Evolutionary conservation across 2,797 vertebrate genomes (phyloP), one percentile per base, ranked within the genome.

Genomic region (Melanotaenia maccullochi): DNA sequence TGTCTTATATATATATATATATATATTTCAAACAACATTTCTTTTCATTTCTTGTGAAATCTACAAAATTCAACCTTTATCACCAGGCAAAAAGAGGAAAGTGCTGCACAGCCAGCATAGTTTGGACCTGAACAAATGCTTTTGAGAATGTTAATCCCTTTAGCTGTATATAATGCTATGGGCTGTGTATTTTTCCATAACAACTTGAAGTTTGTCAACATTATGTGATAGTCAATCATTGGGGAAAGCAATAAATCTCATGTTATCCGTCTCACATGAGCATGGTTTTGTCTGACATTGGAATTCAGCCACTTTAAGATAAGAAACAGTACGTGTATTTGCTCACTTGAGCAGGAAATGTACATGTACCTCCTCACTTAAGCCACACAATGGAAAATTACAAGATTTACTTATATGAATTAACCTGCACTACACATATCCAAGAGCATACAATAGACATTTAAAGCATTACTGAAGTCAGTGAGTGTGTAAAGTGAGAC

Each of bases 91-190:
- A 6, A 8, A 14, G 20, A 79, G 9, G 14, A 9, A 22, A 32
- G 74, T 1, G 44, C 22, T 60, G 22, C 22, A 44, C 14, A 58
- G 18, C 1, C 0, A 59, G 16, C 22, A 59, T 52, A 51, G 0
- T 24, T 38, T 30, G 55, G 22, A 68, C 33, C 56, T 65, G n/a
- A 13, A 28, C 24, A 47, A 25, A 64, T 42, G 55, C 35, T n/a
- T 33, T 36, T 59, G 12, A 49, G 16, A 71, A 76, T 74, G 35
- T 60, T 73, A 62, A 76, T 79, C 54, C 25, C 2, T 64, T 56
- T 22, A 62, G 9, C 30, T n/a, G 8, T 69, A 64, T 33, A 49
- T 64, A 24, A 44, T 71, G 47, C 55, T 38, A 59, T 33, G 11
- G 12, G 5, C 52, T 24, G 28, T 0, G 44, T 25, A 6, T 57